phyloP scores from a whole-genome alignment of 2,113 vertebrate species.

The Gallinago undulata region DNA sequence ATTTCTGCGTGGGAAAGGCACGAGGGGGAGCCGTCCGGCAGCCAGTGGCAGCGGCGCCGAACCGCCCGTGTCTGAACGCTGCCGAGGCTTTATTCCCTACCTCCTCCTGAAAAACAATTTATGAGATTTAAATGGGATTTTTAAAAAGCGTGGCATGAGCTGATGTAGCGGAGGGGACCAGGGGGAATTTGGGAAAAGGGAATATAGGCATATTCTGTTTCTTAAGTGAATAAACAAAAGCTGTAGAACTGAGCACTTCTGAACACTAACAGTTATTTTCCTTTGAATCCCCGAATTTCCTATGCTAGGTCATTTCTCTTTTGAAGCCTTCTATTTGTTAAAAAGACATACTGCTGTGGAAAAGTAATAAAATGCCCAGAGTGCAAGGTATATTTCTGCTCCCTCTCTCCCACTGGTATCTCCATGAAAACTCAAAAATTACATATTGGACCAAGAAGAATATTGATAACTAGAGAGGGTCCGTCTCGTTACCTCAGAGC shows the following conservation, averaged over 20 bases:
- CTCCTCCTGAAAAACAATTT: background rate
- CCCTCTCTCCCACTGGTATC: background rate
- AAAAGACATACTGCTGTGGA: background rate
- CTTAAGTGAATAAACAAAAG: background rate
- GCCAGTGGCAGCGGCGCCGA: background rate
- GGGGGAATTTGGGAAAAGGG: background rate
- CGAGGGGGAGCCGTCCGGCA: slow-evolving; percentile 24
- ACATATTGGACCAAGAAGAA: background rate
- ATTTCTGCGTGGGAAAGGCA: background rate
- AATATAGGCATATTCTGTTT: background rate
- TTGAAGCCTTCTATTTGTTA: background rate
- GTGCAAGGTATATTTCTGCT: background rate
- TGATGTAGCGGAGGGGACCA: background rate
- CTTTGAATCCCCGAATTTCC: background rate
- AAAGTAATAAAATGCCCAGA: background rate
- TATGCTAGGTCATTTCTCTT: background rate
- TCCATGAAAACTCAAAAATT: background rate
- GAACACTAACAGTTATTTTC: background rate
- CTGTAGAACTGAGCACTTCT: background rate
- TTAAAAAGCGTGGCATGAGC: background rate
- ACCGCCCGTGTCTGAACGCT: background rate
- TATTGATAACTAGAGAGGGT: background rate
- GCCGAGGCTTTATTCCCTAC: background rate
- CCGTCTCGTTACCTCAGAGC: background rate
- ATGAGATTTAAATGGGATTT: background rate